phyloP scores from a whole-genome alignment of 2,888 invertebrate genomes.

The Tetramorium bicarinatum region DNA sequence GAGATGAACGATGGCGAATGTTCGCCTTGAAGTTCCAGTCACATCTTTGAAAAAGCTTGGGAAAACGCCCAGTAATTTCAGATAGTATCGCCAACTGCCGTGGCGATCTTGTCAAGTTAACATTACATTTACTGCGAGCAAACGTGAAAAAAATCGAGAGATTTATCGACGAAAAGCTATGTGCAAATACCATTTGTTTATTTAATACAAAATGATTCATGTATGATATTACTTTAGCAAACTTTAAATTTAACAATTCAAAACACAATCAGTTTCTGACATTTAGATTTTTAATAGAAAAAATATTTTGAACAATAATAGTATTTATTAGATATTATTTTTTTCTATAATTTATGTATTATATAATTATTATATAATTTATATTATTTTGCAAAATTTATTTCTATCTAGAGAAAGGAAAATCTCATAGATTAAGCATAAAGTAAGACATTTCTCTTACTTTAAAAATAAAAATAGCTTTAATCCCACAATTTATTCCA shows the following conservation, averaged over 20 bases:
- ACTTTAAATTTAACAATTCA: not conserved
- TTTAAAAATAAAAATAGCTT: not conserved
- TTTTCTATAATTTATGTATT: not conserved
- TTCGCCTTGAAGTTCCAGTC: conserved; percentile 17
- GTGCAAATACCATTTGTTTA: not conserved
- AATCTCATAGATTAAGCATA: not conserved
- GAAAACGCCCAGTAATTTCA: conserved; percentile 35
- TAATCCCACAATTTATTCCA: not conserved
- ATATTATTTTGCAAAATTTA: not conserved
- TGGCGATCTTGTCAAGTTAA: conserved; percentile 1
- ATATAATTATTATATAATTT: not conserved
- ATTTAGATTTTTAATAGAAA: not conserved
- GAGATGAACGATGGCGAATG: conserved; percentile 14
- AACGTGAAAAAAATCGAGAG: conserved; percentile 15
- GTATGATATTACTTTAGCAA: not conserved
- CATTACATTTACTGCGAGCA: not conserved
- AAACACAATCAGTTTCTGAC: not conserved
- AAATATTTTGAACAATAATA: not conserved
- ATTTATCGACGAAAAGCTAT: not conserved
- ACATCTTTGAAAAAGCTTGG: conserved; percentile 25
- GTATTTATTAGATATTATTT: not conserved
- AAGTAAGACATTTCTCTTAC: not conserved
- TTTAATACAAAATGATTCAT: not conserved
- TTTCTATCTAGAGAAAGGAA: not conserved
- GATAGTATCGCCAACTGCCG: conserved; percentile 15